Evolutionary conservation across 2,113 vertebrate genomes (phyloP).

Genomic region (Cardinalis cardinalis): DNA sequence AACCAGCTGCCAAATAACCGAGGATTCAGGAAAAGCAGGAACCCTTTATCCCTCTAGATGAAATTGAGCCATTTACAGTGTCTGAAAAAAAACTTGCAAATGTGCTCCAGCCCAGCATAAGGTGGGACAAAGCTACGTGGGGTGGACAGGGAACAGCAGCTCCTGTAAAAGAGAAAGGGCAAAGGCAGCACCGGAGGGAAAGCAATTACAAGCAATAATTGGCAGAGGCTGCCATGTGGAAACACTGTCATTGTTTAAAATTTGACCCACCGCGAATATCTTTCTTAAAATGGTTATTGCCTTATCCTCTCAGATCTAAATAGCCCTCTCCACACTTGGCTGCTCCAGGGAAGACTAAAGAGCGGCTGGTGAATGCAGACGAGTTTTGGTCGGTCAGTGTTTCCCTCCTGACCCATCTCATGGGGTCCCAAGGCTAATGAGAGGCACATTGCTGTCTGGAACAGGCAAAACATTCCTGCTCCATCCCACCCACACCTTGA

Average conservation of each 20-base stretch:
- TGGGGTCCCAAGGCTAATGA: background rate
- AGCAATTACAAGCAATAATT: conserved; percentile 64
- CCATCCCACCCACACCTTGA: background rate
- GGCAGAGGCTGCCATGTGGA: conserved; percentile 38
- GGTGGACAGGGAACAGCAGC: background rate
- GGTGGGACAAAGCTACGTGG: background rate
- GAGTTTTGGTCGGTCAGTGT: background rate
- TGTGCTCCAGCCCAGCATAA: background rate
- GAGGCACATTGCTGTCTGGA: background rate
- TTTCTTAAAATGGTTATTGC: conserved; percentile 38
- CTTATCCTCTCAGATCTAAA: conserved; percentile 28
- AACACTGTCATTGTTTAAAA: conserved; percentile 54
- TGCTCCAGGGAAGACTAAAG: background rate
- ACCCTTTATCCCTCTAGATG: conserved; percentile 30
- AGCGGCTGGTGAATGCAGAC: background rate
- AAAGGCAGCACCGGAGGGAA: background rate
- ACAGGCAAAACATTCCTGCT: background rate
- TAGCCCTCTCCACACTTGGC: background rate
- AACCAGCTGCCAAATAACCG: background rate
- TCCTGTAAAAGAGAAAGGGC: background rate
- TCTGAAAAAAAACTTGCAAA: background rate
- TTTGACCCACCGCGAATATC: conserved; percentile 33
- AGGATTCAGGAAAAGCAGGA: background rate
- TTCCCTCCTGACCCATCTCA: background rate
- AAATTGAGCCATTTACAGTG: background rate